Percentiles rank a stretch among this genome's conserved stretches.
Conservation (phyloP, 2,113 vertebrate genomes). For the Amblyopsis rosae region DNA sequence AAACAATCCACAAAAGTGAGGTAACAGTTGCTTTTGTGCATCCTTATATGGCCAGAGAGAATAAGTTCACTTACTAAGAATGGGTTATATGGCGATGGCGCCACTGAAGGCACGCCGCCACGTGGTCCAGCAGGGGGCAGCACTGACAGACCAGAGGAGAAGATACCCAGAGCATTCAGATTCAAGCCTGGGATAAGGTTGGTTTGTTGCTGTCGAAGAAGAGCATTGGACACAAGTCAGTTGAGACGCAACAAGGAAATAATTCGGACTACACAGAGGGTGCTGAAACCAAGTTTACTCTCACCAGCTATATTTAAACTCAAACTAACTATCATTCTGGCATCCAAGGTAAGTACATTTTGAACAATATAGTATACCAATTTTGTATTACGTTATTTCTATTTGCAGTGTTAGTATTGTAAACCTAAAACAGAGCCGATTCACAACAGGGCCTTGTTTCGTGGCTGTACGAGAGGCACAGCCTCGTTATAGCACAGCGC, state of each 20-base stretch:
- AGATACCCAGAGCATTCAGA: slow-evolving; percentile 92
- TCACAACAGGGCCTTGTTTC: slow-evolving; percentile 31
- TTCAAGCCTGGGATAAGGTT: slow-evolving; percentile 93
- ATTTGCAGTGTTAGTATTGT: neutral
- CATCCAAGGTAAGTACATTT: neutral
- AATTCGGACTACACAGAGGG: neutral
- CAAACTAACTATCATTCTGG: neutral
- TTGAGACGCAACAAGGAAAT: neutral
- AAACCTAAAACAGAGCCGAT: slow-evolving; percentile 9
- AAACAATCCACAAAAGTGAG: neutral
- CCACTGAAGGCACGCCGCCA: slow-evolving; percentile 73
- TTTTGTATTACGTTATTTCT: neutral
- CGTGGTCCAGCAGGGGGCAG: slow-evolving; percentile 82
- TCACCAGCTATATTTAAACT: neutral
- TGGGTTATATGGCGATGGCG: slow-evolving; percentile 81
- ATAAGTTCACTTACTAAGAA: slow-evolving; percentile 82
- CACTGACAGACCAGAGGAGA: slow-evolving; percentile 88
- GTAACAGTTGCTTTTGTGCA: neutral
- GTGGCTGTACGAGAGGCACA: slow-evolving; percentile 9
- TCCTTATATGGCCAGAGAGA: neutral
- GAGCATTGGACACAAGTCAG: neutral
- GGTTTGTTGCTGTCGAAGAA: slow-evolving; percentile 84
- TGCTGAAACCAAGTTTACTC: neutral
- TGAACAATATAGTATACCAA: neutral
- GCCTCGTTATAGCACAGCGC: slow-evolving; percentile 14